Evolutionary conservation across 2,888 invertebrate species (phyloP).

Genomic region (Drosophila infuscata): DNA sequence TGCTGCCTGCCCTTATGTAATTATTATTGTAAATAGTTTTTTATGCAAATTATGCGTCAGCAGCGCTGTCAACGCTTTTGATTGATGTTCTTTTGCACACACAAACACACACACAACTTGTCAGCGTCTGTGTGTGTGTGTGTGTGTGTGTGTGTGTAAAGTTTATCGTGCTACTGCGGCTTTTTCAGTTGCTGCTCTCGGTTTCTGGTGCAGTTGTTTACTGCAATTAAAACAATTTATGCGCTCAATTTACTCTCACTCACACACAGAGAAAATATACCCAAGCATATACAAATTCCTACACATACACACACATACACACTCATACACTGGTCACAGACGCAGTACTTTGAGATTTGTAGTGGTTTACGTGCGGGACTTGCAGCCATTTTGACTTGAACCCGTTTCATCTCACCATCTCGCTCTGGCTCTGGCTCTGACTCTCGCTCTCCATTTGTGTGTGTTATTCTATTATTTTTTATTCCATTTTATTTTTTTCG

Average conservation of each 20-base stretch:
- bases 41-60: conserved; percentile 67
- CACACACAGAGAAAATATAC: background rate
- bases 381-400: conserved; percentile 59
- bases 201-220: conserved; percentile 54
- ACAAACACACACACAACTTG: background rate
- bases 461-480: conserved; percentile 33
- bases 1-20: conserved; percentile 48
- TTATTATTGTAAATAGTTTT: conserved; percentile 78
- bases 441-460: conserved; percentile 1
- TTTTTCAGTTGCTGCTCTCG: conserved; percentile 33
- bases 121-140: conserved; percentile 15
- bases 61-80: conserved; percentile 63
- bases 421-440: conserved; percentile 23
- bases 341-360: conserved; percentile 43
- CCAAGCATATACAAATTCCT: background rate
- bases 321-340: conserved; percentile 32
- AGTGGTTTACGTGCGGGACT: conserved; percentile 37
- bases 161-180: conserved; percentile 16
- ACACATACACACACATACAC: background rate
- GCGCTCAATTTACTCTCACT: conserved; percentile 68
- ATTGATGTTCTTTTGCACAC: conserved; percentile 58
- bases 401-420: conserved; percentile 27
- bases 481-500: conserved; percentile 18
- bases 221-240: conserved; percentile 77
- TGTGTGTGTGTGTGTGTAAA: conserved; percentile 14